Evolutionary conservation across 2,888 invertebrate genomes (phyloP), one percentile per base, ranked within the genome.

Genomic region (Luperina testacea): DNA sequence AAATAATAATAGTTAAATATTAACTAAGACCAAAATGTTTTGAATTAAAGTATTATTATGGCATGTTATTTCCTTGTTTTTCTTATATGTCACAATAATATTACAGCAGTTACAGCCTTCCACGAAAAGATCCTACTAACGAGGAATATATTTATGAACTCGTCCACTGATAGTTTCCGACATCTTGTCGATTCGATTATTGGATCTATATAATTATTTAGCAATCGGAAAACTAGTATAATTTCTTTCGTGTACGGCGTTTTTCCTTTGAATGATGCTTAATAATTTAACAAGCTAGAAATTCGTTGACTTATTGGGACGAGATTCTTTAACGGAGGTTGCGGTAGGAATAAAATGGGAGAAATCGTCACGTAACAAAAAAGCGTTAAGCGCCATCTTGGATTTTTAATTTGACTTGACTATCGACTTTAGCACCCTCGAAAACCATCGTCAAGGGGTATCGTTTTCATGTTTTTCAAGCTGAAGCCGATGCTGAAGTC

Each of bases 121-220:
- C 32, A 51, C n/a, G 20, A 69, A 72, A 84, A 84, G 59, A 72
- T 78, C 17, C 8, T 24, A 51, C 24, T 45, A 42, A 20, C 61
- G 42, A 67, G 69, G 17, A 45, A 70, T 59, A 38, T 53, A 53
- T 74, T 73, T 27, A 38, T 57, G 68, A 53, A n/a, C 63, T 79
- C 63, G 15, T 27, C 27, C 68, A 64, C 42, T 57, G 7, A 59
- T 42, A 70, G 24, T 79, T 72, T 57, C 27, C 57, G 53, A 57
- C 57, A 84, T 72, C n/a, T 59, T 64, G 51, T 69, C 68, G 24
- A 84, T 69, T 59, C 27, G 13, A 80, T 80, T 73, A 80, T 38
- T 27, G 24, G 48, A 57, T 59, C 20, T 84, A 53, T 53, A 53
- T n/a, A n/a, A n/a, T n/a, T n/a, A n/a, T 72, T 64, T 69, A 51